These are phyloP conservation scores for Malthinus flaveolus DNA, from an alignment of 2,888 invertebrate species.

Conservation along the genomic window DNA sequence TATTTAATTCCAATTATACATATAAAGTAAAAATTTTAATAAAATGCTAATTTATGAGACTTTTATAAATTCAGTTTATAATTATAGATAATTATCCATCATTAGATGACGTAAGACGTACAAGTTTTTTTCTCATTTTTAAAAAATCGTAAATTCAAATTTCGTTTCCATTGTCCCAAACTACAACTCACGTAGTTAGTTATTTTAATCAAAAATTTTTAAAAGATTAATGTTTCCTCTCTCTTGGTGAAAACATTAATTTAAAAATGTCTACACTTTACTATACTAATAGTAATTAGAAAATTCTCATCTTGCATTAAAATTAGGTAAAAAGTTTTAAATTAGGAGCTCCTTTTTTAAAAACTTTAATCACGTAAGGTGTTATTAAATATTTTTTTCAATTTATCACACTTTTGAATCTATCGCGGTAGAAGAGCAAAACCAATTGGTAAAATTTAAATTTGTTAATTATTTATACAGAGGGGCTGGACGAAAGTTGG, in stretches of 20 bases:
- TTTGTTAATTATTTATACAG: too few relatives aligned
- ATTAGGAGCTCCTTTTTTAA: too few relatives aligned
- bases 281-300: slow-evolving; percentile 13
- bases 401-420: too few relatives aligned
- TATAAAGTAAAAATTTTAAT: slow-evolving; percentile 5
- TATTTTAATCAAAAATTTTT: slow-evolving; percentile 8
- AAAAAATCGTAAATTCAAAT: slow-evolving; percentile 13
- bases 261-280: slow-evolving; percentile 16
- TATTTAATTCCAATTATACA: neutral
- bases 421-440: too few relatives aligned
- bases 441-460: too few relatives aligned
- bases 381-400: too few relatives aligned
- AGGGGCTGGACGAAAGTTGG: too few relatives aligned
- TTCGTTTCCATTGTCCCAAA: slow-evolving; percentile 15
- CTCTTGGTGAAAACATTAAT: slow-evolving; percentile 20
- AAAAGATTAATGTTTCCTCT: slow-evolving; percentile 20
- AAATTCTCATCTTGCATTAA: slow-evolving; percentile 9
- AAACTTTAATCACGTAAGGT: too few relatives aligned
- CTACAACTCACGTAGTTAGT: slow-evolving; percentile 17
- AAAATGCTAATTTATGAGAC: slow-evolving; percentile 5
- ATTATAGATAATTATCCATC: slow-evolving; percentile 7
- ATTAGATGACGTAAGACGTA: slow-evolving; percentile 7
- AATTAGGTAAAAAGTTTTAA: slow-evolving; percentile 9
- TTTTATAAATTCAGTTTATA: slow-evolving; percentile 2
- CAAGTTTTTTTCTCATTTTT: neutral